phyloP scores from a whole-genome alignment of 2,797 vertebrate genomes.

The Kryptolebias ocellatus region DNA sequence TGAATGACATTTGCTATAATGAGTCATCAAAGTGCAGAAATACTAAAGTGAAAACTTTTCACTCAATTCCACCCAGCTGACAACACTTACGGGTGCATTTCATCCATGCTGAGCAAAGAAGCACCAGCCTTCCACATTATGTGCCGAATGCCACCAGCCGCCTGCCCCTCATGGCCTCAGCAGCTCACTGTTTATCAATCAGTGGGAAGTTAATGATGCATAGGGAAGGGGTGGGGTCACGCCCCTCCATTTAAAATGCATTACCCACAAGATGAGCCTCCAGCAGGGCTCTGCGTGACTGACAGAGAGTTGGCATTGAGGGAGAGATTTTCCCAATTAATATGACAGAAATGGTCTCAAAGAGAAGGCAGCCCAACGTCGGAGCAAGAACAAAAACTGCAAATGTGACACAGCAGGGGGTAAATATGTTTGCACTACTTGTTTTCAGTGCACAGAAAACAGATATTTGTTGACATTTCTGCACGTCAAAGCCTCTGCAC shows the following conservation, averaged over 20 bases:
- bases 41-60: conserved; percentile 6
- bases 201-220: conserved; percentile 65
- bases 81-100: conserved; percentile 29
- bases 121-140: conserved; percentile 26
- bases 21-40: conserved; percentile 12
- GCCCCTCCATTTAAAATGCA: conserved; percentile 65
- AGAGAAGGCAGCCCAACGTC: conserved; percentile 20
- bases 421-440: conserved; percentile 12
- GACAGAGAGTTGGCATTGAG: conserved; percentile 29
- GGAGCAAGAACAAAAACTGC: conserved; percentile 13
- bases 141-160: conserved; percentile 34
- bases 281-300: conserved; percentile 41
- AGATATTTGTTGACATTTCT: conserved; percentile 26
- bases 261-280: conserved; percentile 47
- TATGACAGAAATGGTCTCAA: conserved; percentile 12
- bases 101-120: conserved; percentile 15
- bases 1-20: not conserved
- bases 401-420: conserved; percentile 23
- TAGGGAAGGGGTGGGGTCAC: conserved; percentile 26
- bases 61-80: conserved; percentile 10
- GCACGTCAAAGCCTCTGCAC: conserved; percentile 25
- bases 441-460: conserved; percentile 20
- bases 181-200: conserved; percentile 67
- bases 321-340: conserved; percentile 15
- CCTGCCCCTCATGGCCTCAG: conserved; percentile 16